Evolutionary conservation across 2,797 vertebrate genomes (phyloP).

Genomic region (Anableps anableps): DNA sequence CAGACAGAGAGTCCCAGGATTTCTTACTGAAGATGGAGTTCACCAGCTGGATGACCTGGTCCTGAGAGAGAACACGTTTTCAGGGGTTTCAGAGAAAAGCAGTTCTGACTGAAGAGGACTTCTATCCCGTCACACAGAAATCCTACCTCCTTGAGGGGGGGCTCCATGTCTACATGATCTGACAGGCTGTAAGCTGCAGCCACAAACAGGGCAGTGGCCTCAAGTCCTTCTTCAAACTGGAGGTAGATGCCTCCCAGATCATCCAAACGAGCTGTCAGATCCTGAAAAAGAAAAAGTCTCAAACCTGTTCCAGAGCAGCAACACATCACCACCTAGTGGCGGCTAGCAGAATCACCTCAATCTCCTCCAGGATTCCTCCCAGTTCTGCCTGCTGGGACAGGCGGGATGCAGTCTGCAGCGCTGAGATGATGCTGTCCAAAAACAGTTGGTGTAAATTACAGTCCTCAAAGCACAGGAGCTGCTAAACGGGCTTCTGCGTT

Average conservation of each 20-base stretch:
- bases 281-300: slow-evolving; percentile 73
- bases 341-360: slow-evolving; percentile 85
- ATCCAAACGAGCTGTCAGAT: slow-evolving; percentile 95
- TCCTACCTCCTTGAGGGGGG: slow-evolving; percentile 92
- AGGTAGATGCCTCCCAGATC: slow-evolving; percentile 95
- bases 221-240: slow-evolving; percentile 98
- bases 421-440: slow-evolving; percentile 88
- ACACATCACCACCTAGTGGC: slow-evolving; percentile 65
- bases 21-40: slow-evolving; percentile 98
- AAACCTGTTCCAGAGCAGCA: background rate
- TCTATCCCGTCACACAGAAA: background rate
- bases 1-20: slow-evolving; percentile 90
- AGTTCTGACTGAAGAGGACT: background rate
- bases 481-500: background rate
- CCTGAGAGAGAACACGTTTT: slow-evolving; percentile 75
- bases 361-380: slow-evolving; percentile 93
- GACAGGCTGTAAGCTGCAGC: slow-evolving; percentile 93
- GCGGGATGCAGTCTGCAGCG: slow-evolving; percentile 91
- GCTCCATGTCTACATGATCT: slow-evolving; percentile 93
- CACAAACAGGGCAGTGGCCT: slow-evolving; percentile 94
- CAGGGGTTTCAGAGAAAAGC: background rate
- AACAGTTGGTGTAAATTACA: background rate
- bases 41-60: slow-evolving; percentile 95
- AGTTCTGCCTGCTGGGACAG: slow-evolving; percentile 94
- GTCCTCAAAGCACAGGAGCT: background rate